Conservation (phyloP, 1,140 invertebrate species). For the Chelonus insularis region DNA sequence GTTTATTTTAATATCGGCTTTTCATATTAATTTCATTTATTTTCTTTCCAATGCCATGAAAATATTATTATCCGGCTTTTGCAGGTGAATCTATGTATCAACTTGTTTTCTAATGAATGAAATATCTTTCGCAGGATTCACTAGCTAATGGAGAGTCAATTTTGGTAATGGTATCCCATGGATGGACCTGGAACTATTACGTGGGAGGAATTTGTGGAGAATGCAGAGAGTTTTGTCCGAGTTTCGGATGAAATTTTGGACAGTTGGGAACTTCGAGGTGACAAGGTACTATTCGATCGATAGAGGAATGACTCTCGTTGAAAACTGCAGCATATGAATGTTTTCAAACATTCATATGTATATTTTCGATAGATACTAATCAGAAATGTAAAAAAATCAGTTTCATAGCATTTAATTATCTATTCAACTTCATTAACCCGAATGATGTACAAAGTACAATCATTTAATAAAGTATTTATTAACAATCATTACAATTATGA, state of each 20-base stretch:
- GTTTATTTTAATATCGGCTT: too few species aligned
- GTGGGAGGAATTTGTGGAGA: constrained; percentile 53
- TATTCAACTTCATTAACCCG: too few species aligned
- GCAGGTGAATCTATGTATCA: background rate
- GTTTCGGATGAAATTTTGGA: constrained; percentile 48
- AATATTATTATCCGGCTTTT: too few species aligned
- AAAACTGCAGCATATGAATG: constrained; percentile 15
- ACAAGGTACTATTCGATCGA: constrained; percentile 45
- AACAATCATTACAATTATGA: too few species aligned
- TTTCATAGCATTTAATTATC: too few species aligned
- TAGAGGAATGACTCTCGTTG: constrained; percentile 24
- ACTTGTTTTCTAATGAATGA: constrained; percentile 10
- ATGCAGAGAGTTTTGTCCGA: constrained; percentile 44
- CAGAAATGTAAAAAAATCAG: too few species aligned
- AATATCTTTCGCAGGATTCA: constrained; percentile 5
- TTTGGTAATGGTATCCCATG: constrained; percentile 31
- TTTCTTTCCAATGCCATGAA: too few species aligned
- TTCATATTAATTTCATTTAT: too few species aligned
- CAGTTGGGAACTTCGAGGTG: constrained; percentile 48
- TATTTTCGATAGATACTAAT: background rate
- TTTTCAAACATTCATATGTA: constrained; percentile 3
- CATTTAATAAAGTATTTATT: too few species aligned
- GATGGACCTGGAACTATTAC: constrained; percentile 53
- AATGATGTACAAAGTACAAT: too few species aligned
- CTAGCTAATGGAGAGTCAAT: background rate